These are phyloP conservation scores for Sweltsa coloradensis DNA, from an alignment of 1,140 invertebrate genomes.

Conservation along the genomic window DNA sequence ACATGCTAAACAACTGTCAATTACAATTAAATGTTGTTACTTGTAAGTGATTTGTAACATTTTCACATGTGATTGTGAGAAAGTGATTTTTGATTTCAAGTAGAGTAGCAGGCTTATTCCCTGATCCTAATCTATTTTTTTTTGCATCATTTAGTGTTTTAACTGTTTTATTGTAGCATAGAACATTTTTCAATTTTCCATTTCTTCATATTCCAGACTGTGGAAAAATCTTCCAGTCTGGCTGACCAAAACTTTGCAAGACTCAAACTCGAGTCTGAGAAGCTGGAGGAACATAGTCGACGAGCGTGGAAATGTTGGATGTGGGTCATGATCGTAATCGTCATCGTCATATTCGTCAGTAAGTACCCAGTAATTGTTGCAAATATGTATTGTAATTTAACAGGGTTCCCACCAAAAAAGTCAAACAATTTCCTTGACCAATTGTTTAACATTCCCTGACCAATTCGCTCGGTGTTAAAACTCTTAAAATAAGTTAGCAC, in stretches of 20 bases:
- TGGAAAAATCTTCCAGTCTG: conserved; percentile 62
- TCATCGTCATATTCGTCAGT: conserved; percentile 79
- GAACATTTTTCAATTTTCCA: too few species aligned
- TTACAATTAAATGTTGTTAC: too few species aligned
- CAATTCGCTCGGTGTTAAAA: background rate
- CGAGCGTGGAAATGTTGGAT: conserved; percentile 89
- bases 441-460: background rate
- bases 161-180: too few species aligned
- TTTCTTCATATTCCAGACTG: conserved; percentile 46
- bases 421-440: background rate
- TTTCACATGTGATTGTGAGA: too few species aligned
- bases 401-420: background rate
- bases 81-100: too few species aligned
- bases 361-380: too few species aligned
- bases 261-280: conserved; percentile 66
- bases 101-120: too few species aligned
- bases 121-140: too few species aligned
- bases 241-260: conserved; percentile 66
- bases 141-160: too few species aligned
- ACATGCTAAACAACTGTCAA: too few species aligned
- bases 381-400: too few species aligned
- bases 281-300: conserved; percentile 70
- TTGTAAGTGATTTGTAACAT: too few species aligned
- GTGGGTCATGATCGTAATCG: conserved; percentile 75
- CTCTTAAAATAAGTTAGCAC: background rate